phyloP scores from a whole-genome alignment of 2,797 vertebrate species.

The Mustela erminea region DNA sequence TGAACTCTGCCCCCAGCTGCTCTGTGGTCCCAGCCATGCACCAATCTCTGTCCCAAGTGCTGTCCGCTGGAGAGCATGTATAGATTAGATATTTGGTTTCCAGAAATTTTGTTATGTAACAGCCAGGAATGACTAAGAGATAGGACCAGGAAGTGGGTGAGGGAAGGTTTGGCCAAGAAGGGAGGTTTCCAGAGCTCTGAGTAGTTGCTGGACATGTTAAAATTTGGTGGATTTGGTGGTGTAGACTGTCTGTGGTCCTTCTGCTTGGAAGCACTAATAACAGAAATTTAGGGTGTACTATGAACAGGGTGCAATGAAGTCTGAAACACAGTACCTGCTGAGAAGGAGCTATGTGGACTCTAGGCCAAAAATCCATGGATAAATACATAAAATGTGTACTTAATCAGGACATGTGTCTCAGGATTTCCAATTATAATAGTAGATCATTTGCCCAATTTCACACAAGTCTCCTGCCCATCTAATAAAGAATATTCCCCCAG shows the following conservation, averaged over 20 bases:
- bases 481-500: neutral
- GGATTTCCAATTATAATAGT: conserved; percentile 31
- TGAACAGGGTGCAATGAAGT: neutral
- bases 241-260: neutral
- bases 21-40: neutral
- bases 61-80: neutral
- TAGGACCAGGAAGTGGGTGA: neutral
- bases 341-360: neutral
- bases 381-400: neutral
- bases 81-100: neutral
- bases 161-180: neutral
- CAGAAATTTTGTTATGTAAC: conserved; percentile 51
- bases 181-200: neutral
- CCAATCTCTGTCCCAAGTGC: neutral
- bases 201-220: neutral
- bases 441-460: neutral
- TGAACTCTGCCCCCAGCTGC: neutral
- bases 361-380: neutral
- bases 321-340: neutral
- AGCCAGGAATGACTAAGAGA: neutral
- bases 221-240: neutral
- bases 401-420: conserved; percentile 4
- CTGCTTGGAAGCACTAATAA: neutral
- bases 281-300: neutral
- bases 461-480: neutral